Base-by-base conservation (phyloP, 2,113 vertebrate genomes). In the Ariopsis seemanni region DNA sequence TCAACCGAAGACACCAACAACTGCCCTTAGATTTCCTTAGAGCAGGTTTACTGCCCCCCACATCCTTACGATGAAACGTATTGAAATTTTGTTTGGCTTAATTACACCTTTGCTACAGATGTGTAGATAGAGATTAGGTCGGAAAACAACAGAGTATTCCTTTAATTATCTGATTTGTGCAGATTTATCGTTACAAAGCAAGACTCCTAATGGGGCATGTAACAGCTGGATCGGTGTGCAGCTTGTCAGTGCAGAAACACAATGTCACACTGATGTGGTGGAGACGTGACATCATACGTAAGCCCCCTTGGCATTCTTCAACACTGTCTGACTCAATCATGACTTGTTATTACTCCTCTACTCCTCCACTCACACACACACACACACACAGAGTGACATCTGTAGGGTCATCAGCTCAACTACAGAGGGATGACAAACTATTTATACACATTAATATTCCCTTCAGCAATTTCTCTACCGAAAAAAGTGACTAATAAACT, bases 281-380 rank as follows among this genome's bases (percentile, higher is more conserved):
- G 89, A 91, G 87, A 89, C 85, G 83, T 89, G 55, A 91, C 58
- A 50, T 91, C 87, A 90, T 67, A 87, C 85, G 82, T 80, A 1
- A 74, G 86, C 88, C 82, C 55, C n/a, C 69, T 53, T 3, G 8
- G 67, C 20, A 2, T 50, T 82, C 63, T 20, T 87, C 15, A 74
- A 74, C 55, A 62, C 7, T 20, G 53, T n/a, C 85, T 86, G 65
- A 71, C 55, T 87, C 86, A 77, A 48, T 63, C n/a, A 17, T 58
- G 69, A 77, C 57, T 53, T 77, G 86, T 84, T 42, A 83, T 78
- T 67, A 83, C 2, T 50, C n/a, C 25, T n/a, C 42, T 42, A 67
- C 11, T 50, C n/a, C 25, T n/a, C 42, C 4, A 67, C 11, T 60
- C 67, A 75, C n/a, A 85, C 30, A 30, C 22, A 69, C 27, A 53